These are phyloP conservation scores for Poeciliopsis occidentalis DNA, from an alignment of 2,113 vertebrate genomes.

Conservation along the genomic window DNA sequence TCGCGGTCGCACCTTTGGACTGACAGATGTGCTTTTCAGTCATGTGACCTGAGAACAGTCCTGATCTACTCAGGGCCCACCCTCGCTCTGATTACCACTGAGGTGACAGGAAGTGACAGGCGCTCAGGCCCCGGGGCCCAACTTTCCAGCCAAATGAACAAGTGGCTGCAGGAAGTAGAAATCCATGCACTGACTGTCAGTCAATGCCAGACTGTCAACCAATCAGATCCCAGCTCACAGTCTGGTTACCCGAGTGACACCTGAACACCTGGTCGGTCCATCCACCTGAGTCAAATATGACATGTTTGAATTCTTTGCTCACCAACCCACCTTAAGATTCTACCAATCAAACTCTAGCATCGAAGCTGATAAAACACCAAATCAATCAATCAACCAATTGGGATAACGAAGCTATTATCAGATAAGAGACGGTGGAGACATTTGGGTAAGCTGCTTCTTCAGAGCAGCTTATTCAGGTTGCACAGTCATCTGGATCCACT, in stretches of 20 bases:
- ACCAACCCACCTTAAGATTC: neutral
- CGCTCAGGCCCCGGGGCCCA: neutral
- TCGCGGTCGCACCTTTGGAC: conserved; percentile 86
- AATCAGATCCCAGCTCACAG: conserved; percentile 6
- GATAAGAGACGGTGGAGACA: neutral
- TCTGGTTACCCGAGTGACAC: neutral
- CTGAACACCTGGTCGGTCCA: neutral
- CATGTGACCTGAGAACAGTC: conserved; percentile 88
- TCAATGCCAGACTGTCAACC: neutral
- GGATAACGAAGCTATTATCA: neutral
- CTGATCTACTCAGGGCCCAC: neutral
- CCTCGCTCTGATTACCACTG: neutral
- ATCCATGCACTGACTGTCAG: neutral
- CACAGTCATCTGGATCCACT: neutral
- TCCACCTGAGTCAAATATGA: neutral
- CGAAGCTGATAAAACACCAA: neutral
- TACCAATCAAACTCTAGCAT: neutral
- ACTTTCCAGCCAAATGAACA: neutral
- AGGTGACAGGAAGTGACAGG: neutral
- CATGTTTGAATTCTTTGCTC: neutral
- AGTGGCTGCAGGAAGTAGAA: neutral
- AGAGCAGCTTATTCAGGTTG: too few relatives aligned
- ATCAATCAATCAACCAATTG: neutral
- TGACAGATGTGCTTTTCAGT: conserved; percentile 91
- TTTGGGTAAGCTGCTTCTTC: neutral